Evolutionary conservation across 2,888 invertebrate genomes (phyloP).

Genomic region (Phyllotreta striolata): DNA sequence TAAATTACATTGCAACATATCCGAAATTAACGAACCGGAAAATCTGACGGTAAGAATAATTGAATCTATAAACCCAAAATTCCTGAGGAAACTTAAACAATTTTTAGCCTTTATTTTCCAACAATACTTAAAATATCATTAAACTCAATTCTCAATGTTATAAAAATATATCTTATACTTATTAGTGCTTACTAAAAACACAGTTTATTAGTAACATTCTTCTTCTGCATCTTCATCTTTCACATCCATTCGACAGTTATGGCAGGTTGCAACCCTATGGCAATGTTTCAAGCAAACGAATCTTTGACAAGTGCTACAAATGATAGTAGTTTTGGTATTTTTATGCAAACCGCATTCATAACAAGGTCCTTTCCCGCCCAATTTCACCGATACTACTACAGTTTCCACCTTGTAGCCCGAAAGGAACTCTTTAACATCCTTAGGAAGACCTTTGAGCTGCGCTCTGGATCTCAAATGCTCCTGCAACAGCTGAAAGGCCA

Average conservation of each 20-base stretch:
- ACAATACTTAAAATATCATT: too few species aligned
- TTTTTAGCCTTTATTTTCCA: too few species aligned
- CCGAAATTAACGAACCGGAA: neutral
- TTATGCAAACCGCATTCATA: slow-evolving; percentile 8
- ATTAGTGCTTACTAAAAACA: too few species aligned
- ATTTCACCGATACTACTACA: neutral
- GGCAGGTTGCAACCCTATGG: slow-evolving; percentile 10
- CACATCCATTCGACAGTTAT: slow-evolving; percentile 12
- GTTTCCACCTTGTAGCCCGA: neutral
- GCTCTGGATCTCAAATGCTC: neutral
- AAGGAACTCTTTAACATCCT: slow-evolving; percentile 8
- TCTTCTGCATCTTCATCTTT: neutral
- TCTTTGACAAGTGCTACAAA: slow-evolving; percentile 1
- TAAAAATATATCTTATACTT: too few species aligned
- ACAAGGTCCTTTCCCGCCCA: slow-evolving; percentile 10
- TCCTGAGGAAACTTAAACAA: too few species aligned
- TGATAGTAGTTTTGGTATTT: slow-evolving; percentile 9
- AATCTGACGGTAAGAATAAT: slow-evolving; percentile 19
- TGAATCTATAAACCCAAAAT: too few species aligned
- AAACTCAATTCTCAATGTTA: too few species aligned
- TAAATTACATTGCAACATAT: slow-evolving; percentile 8
- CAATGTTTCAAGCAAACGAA: slow-evolving; percentile 10
- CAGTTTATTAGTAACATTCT: too few species aligned
- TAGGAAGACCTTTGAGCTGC: neutral
- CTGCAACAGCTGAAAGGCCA: slow-evolving; percentile 2